phyloP scores from a whole-genome alignment of 2,888 invertebrate genomes.

The Syrphus vitripennis region DNA sequence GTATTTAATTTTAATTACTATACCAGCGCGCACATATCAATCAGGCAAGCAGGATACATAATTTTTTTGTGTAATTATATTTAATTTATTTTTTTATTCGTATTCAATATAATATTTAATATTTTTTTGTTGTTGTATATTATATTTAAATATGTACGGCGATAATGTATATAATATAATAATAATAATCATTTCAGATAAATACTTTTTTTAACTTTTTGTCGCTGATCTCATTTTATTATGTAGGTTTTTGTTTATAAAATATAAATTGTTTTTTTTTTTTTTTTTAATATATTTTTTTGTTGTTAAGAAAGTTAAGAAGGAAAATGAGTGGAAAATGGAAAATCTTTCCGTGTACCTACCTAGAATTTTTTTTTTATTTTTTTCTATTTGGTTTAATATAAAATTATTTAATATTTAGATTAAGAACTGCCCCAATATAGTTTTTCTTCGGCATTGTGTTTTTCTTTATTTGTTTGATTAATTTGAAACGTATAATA shows the following conservation, averaged over 20 bases:
- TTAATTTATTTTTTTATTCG: constrained; percentile 23
- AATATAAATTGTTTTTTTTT: constrained; percentile 26
- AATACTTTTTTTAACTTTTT: constrained; percentile 41
- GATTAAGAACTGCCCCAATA: constrained; percentile 34
- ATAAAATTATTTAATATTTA: constrained; percentile 38
- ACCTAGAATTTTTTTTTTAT: constrained; percentile 33
- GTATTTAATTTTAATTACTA: constrained; percentile 25
- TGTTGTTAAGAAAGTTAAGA: not conserved
- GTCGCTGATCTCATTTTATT: constrained; percentile 32
- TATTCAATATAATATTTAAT: constrained; percentile 19
- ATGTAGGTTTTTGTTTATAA: constrained; percentile 30
- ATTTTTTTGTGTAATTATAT: constrained; percentile 43
- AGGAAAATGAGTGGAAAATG: constrained; percentile 21
- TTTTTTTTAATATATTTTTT: not conserved
- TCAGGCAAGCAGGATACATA: constrained; percentile 69
- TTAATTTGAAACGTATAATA: constrained; percentile 24
- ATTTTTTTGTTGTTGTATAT: constrained; percentile 19
- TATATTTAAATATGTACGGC: constrained; percentile 33
- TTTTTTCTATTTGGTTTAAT: not conserved
- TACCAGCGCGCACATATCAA: constrained; percentile 70
- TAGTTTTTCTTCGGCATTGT: not conserved
- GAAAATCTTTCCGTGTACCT: constrained; percentile 55
- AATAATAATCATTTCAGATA: constrained; percentile 38
- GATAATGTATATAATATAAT: constrained; percentile 13
- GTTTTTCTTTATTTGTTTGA: not conserved